These are phyloP conservation scores for Meleagris gallopavo DNA, from an alignment of 2,113 vertebrate species.

Conservation along the genomic window DNA sequence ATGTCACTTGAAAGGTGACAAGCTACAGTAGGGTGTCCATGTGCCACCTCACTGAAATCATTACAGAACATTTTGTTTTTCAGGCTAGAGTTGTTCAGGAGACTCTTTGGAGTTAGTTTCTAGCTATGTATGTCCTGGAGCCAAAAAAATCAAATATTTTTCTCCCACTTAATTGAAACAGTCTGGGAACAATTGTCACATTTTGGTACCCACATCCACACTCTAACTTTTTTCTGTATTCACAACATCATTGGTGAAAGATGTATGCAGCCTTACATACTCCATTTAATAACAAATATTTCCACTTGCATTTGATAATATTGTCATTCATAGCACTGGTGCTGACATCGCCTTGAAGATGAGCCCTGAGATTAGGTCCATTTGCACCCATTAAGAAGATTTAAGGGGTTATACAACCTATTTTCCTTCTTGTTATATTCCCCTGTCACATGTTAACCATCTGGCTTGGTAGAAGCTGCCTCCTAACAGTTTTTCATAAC, in stretches of 20 bases:
- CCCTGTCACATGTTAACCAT: slow-evolving; percentile 61
- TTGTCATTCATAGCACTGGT: background rate
- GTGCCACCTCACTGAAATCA: background rate
- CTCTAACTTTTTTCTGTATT: background rate
- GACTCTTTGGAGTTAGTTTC: background rate
- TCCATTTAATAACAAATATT: background rate
- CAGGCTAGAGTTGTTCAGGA: background rate
- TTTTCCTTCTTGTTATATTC: slow-evolving; percentile 36
- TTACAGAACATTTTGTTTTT: background rate
- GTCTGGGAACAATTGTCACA: background rate
- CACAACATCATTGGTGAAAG: background rate
- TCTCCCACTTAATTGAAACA: background rate
- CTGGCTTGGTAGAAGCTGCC: slow-evolving; percentile 61
- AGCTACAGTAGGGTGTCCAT: background rate
- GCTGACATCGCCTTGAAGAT: slow-evolving; percentile 31
- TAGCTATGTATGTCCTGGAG: background rate
- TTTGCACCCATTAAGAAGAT: slow-evolving; percentile 52
- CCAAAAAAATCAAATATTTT: background rate
- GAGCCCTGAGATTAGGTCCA: slow-evolving; percentile 27
- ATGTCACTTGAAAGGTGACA: background rate
- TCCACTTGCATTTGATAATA: background rate
- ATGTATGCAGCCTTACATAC: background rate
- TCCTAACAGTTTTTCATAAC: slow-evolving; percentile 70
- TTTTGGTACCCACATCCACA: background rate
- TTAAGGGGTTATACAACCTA: slow-evolving; percentile 44